A percentile compares a stretch with the other conserved stretches of the same genome.
phyloP scores from a whole-genome alignment of 2,113 vertebrate species.

The Odontesthes bonariensis region DNA sequence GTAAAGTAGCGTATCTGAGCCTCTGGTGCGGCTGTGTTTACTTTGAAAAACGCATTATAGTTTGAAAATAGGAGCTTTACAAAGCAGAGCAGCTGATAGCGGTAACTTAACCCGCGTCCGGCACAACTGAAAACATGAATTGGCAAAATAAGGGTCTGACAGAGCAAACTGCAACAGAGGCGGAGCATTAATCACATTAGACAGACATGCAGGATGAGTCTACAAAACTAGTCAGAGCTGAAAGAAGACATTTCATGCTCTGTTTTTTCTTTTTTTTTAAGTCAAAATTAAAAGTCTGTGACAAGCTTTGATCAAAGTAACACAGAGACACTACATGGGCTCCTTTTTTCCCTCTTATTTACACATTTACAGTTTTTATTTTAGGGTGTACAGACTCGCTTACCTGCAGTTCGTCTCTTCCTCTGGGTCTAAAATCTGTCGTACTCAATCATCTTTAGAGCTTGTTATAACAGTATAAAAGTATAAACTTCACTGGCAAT shows the following conservation, averaged over 20 bases:
- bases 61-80: not conserved
- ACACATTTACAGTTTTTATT: too few species aligned
- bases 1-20: not conserved
- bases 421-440: too few species aligned
- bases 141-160: not conserved
- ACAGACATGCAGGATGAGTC: not conserved
- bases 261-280: too few species aligned
- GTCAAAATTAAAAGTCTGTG: too few species aligned
- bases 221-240: not conserved
- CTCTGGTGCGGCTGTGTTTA: not conserved
- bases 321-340: too few species aligned
- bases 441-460: too few species aligned
- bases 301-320: too few species aligned
- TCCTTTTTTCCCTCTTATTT: too few species aligned
- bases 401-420: not conserved
- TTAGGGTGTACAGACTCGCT: too few species aligned
- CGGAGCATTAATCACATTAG: too few species aligned
- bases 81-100: not conserved
- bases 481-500: too few species aligned
- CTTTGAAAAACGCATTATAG: not conserved
- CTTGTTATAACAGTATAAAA: too few species aligned
- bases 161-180: not conserved
- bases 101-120: not conserved
- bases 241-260: not conserved
- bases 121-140: not conserved